These are phyloP conservation scores for Thalassophryne amazonica DNA, from an alignment of 2,797 vertebrate genomes.

Conservation along the genomic window DNA sequence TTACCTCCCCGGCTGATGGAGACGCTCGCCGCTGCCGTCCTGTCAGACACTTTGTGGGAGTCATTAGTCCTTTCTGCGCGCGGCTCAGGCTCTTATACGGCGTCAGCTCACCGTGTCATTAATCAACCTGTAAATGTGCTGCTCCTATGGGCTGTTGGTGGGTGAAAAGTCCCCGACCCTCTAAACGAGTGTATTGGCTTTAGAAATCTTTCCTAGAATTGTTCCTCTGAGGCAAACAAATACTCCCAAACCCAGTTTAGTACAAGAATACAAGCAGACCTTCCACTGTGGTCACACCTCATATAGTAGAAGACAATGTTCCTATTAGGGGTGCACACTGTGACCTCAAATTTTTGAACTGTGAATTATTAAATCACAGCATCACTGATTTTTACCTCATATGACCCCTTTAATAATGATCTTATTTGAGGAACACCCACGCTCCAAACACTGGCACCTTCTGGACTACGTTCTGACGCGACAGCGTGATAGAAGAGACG, in stretches of 20 bases:
- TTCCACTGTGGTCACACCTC: too few relatives aligned
- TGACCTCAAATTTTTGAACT: too few relatives aligned
- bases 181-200: slow-evolving; percentile 15
- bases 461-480: too few relatives aligned
- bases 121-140: slow-evolving; percentile 35
- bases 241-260: neutral
- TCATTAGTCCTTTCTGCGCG: slow-evolving; percentile 50
- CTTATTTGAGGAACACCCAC: too few relatives aligned
- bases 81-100: slow-evolving; percentile 1
- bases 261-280: too few relatives aligned
- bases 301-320: too few relatives aligned
- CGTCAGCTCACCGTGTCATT: slow-evolving; percentile 30
- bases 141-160: neutral
- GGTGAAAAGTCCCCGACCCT: neutral
- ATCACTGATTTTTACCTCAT: too few relatives aligned
- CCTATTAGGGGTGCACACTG: too few relatives aligned
- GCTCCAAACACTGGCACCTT: too few relatives aligned
- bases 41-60: slow-evolving; percentile 24
- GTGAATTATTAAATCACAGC: too few relatives aligned
- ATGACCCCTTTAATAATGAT: too few relatives aligned
- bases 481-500: too few relatives aligned
- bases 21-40: slow-evolving; percentile 16
- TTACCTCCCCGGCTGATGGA: slow-evolving; percentile 56
- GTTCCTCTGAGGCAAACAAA: slow-evolving; percentile 5
- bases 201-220: slow-evolving; percentile 2